Evolutionary conservation across 2,888 invertebrate genomes (phyloP).

Genomic region (Atethmia centrago): DNA sequence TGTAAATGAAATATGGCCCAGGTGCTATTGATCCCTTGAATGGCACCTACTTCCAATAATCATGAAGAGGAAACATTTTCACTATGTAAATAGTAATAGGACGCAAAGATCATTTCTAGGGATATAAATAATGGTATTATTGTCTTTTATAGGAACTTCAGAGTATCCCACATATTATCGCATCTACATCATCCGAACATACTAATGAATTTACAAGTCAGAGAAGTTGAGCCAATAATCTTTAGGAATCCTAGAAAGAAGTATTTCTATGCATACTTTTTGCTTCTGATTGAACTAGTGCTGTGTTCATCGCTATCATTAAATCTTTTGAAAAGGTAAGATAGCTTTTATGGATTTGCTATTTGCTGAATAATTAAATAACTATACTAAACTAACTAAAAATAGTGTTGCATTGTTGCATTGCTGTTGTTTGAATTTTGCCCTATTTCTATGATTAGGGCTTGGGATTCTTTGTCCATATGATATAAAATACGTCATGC

Average conservation of each 20-base stretch:
- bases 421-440: not conserved
- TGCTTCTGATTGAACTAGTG: constrained; percentile 86
- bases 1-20: not conserved
- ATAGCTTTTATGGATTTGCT: not conserved
- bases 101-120: no score
- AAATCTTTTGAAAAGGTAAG: constrained; percentile 86
- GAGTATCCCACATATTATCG: constrained; percentile 94
- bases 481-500: not conserved
- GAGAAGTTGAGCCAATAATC: constrained; percentile 92
- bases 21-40: not conserved
- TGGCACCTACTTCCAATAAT: no score
- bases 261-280: constrained; percentile 83
- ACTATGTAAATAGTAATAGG: no score
- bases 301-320: constrained; percentile 77
- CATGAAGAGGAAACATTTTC: no score
- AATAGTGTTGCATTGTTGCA: not conserved
- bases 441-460: not conserved
- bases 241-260: constrained; percentile 92
- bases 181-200: constrained; percentile 96
- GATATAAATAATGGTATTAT: not conserved
- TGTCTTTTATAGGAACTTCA: constrained; percentile 91
- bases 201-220: constrained; percentile 93
- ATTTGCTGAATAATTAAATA: not conserved
- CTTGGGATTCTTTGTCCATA: not conserved
- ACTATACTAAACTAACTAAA: not conserved